Base-by-base conservation (phyloP, 2,113 vertebrate species). In the Mugil cephalus region DNA sequence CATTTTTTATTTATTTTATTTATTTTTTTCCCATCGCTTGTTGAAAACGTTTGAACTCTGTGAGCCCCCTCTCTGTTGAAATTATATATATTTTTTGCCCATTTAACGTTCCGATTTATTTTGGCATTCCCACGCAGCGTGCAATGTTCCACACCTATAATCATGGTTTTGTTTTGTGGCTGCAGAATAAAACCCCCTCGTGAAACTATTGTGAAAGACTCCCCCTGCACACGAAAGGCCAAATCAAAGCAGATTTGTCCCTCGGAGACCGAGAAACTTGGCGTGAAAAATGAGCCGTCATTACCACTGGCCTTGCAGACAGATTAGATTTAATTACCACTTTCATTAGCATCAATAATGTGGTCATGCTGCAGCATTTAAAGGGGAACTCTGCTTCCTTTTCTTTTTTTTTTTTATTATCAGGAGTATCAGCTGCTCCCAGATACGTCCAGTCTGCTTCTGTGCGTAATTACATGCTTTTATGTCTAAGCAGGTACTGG, bases 321-420 rank as follows among this genome's bases (percentile, higher is more conserved):
- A 52, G 82, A 88, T 91, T 84, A 89, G 71, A 87, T 77, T 64
- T 86, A 90, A 92, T 92, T 87, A 90, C 52, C 40, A 34, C 66
- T 59, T 69, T 47, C 78, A 88, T 91, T 88, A 87, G 61, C 73
- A 73, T 81, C 65, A 65, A 34, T 83, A 79, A 63, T 64, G 51
- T 54, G 40, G 71, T 76, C 17, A n/a, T 40, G 72, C 64, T 18
- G 74, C 59, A 58, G 63, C 54, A 15, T 59, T 75, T 69, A 52
- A 59, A 79, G 43, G 59, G 53, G 21, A 51, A 42, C 6, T 30
- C 46, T 39, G 48, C 66, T 21, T 42, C n/a, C 4, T 50, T 71
- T 59, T 70, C 40, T n/a, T n/a, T n/a, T n/a, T n/a, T n/a, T n/a
- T n/a, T n/a, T n/a, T n/a, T n/a, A n/a, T n/a, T n/a, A n/a, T n/a